A percentile compares a stretch with the other conserved stretches of the same genome.
Evolutionary conservation across 2,113 vertebrate genomes (phyloP).

Genomic region (Callipepla californica): DNA sequence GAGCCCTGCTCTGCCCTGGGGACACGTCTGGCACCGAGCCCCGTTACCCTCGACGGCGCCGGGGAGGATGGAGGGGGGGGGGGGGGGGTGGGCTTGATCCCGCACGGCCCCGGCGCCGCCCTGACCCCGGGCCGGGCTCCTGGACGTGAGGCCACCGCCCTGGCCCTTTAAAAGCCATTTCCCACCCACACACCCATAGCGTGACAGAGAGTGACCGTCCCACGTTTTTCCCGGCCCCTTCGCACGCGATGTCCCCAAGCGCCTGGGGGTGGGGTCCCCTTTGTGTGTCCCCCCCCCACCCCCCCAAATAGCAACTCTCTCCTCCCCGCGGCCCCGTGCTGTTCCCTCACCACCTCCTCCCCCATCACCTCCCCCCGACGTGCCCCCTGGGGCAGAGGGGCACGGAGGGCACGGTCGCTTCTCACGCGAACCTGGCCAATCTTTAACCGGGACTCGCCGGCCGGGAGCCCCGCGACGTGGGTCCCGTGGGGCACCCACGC

Average conservation of each 20-base stretch:
- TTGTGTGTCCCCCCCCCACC: too few relatives aligned
- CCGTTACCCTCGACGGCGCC: rapidly evolving
- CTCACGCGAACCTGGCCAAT: slow-evolving; percentile 33
- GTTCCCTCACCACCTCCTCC: too few relatives aligned
- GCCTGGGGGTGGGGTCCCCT: background rate
- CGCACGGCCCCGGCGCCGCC: background rate
- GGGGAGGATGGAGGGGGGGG: background rate
- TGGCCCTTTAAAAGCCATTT: slow-evolving; percentile 47
- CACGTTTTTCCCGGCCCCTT: slow-evolving; percentile 28
- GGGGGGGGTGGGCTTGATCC: background rate
- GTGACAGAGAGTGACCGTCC: slow-evolving; percentile 53
- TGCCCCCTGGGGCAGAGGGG: background rate
- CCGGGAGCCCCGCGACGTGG: background rate
- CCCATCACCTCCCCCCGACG: too few relatives aligned
- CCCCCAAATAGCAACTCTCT: background rate
- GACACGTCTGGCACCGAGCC: background rate
- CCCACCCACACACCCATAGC: slow-evolving; percentile 31
- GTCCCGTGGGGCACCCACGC: background rate
- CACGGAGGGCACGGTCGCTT: background rate
- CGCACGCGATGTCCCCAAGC: slow-evolving; percentile 52
- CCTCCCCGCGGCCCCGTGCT: background rate
- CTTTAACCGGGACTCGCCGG: background rate
- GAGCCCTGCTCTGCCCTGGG: background rate
- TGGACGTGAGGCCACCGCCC: slow-evolving; percentile 53
- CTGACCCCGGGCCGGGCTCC: slow-evolving; percentile 21